These are phyloP conservation scores for Hirtodrosophila trivittata DNA, from an alignment of 2,888 invertebrate species.

Conservation along the genomic window DNA sequence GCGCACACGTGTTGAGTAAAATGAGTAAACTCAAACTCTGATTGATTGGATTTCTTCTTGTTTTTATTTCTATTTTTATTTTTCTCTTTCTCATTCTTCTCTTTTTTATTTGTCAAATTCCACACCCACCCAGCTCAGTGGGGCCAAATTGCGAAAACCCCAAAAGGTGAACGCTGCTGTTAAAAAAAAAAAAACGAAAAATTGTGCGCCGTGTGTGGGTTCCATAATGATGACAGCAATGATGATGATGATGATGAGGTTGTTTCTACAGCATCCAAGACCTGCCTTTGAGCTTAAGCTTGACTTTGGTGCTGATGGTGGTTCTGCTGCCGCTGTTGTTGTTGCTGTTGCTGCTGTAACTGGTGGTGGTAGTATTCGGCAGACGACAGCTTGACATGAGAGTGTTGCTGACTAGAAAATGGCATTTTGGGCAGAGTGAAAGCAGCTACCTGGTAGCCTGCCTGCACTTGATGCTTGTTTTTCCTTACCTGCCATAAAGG, in stretches of 20 bases:
- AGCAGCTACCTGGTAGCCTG: constrained; percentile 42
- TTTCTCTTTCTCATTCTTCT: background rate
- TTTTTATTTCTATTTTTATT: background rate
- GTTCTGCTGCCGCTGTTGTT: constrained; percentile 28
- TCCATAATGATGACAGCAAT: constrained; percentile 31
- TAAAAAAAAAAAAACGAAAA: constrained; percentile 24
- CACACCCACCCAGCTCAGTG: constrained; percentile 16
- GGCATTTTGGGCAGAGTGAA: constrained; percentile 69
- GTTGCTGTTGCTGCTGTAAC: constrained; percentile 39
- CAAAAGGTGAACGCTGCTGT: constrained; percentile 29
- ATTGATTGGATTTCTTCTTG: constrained; percentile 41
- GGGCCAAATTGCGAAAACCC: constrained; percentile 25
- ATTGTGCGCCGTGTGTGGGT: constrained; percentile 32
- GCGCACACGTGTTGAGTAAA: constrained; percentile 35
- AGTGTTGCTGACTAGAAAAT: constrained; percentile 71
- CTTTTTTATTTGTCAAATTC: background rate
- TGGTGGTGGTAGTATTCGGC: constrained; percentile 23
- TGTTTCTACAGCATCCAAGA: constrained; percentile 15
- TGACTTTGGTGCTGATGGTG: constrained; percentile 21
- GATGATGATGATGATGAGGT: constrained; percentile 19
- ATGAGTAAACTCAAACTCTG: constrained; percentile 33
- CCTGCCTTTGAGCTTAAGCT: constrained; percentile 29
- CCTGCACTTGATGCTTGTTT: constrained; percentile 68
- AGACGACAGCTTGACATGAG: constrained; percentile 69
- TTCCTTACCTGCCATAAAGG: constrained; percentile 53